Percentiles rank a stretch among this genome's conserved stretches.
Evolutionary conservation across 2,797 vertebrate species (phyloP).

Genomic region (Zenarchopterus dispar): DNA sequence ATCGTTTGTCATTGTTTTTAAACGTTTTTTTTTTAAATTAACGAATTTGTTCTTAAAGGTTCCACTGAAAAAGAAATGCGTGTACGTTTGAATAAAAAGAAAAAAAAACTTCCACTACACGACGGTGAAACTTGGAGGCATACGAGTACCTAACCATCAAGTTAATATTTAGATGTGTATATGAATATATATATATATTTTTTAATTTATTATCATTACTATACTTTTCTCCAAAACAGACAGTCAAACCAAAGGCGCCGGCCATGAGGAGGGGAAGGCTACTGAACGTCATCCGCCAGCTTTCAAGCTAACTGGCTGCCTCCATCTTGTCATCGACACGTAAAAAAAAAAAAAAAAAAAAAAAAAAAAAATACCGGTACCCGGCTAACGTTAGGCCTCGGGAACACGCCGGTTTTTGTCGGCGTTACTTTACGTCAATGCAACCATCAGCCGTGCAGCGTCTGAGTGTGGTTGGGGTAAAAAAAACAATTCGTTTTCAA

Average conservation of each 20-base stretch:
- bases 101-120: constrained; percentile 31
- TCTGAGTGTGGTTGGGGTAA: background rate
- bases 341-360: constrained; percentile 71
- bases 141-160: too few species aligned
- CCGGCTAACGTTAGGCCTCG: constrained; percentile 68
- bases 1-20: background rate
- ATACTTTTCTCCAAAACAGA: background rate
- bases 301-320: constrained; percentile 81
- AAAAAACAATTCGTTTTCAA: background rate
- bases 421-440: constrained; percentile 22
- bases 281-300: constrained; percentile 74
- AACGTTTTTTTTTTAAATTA: constrained; percentile 24
- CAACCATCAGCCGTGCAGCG: background rate
- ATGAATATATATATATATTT: too few species aligned
- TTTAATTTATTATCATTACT: background rate
- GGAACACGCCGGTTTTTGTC: constrained; percentile 58
- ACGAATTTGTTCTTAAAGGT: constrained; percentile 47
- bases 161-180: background rate
- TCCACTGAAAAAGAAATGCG: constrained; percentile 30
- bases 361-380: constrained; percentile 64
- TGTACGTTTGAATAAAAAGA: constrained; percentile 28
- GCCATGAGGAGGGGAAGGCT: too few species aligned
- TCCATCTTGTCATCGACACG: constrained; percentile 83
- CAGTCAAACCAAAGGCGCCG: constrained; percentile 51
- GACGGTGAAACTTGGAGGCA: rapidly evolving